Evolutionary conservation across 2,113 vertebrate genomes (phyloP).

Genomic region (Rynchops niger): DNA sequence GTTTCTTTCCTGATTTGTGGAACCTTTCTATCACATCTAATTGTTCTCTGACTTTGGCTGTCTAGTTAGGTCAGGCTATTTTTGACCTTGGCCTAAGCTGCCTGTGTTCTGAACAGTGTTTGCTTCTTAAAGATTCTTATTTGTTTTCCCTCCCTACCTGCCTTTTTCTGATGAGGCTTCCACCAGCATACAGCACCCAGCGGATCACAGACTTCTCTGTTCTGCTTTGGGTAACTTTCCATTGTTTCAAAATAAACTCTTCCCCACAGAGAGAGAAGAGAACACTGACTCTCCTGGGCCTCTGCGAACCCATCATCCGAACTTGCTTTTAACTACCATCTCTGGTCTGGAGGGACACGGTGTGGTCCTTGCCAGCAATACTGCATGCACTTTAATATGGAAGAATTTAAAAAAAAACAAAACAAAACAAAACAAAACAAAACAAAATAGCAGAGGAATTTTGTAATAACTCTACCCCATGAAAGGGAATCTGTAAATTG

Average conservation of each 20-base stretch:
- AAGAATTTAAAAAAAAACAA: background rate
- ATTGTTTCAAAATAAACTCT: slow-evolving; percentile 38
- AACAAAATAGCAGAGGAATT: background rate
- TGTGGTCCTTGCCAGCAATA: background rate
- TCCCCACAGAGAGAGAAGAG: background rate
- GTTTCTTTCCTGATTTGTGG: background rate
- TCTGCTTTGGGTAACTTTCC: slow-evolving; percentile 8
- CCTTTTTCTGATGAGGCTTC: background rate
- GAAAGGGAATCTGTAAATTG: background rate
- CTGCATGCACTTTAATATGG: background rate
- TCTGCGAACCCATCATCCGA: background rate
- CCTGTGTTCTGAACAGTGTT: background rate
- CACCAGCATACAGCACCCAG: background rate
- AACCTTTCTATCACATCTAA: background rate
- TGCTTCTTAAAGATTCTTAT: background rate
- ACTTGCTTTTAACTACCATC: background rate
- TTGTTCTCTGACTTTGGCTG: background rate
- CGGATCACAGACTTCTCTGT: background rate
- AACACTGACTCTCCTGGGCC: slow-evolving; percentile 27
- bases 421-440: background rate
- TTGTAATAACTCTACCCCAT: background rate
- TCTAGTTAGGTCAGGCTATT: background rate
- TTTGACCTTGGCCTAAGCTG: background rate
- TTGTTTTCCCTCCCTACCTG: background rate
- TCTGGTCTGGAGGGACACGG: background rate